Conservation (phyloP, 2,888 invertebrate genomes). For the Yponomeuta malinellus region DNA sequence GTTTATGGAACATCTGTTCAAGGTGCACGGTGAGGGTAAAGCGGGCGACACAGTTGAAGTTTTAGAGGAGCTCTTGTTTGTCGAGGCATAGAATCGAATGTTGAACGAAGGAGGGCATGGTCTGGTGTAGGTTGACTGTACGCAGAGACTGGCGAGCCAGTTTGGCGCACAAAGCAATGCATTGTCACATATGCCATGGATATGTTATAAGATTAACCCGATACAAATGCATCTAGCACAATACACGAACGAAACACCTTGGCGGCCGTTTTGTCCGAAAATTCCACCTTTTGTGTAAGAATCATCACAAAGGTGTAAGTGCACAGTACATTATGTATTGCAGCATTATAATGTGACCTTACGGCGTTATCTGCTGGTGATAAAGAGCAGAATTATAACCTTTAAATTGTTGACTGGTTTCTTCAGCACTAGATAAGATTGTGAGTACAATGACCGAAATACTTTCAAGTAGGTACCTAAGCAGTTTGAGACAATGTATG, state of each 20-base stretch:
- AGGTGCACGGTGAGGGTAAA: slow-evolving; percentile 33
- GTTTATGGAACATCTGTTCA: slow-evolving; percentile 68
- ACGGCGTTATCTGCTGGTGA: slow-evolving; percentile 53
- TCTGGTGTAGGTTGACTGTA: too few species aligned
- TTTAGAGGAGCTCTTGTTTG: too few species aligned
- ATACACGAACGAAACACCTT: slow-evolving; percentile 50
- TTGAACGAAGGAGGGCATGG: too few species aligned
- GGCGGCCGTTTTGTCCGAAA: slow-evolving; percentile 37
- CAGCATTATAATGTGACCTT: slow-evolving; percentile 45
- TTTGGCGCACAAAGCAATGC: slow-evolving; percentile 42
- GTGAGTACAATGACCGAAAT: slow-evolving; percentile 67
- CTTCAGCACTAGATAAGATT: slow-evolving; percentile 48
- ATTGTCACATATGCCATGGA: slow-evolving; percentile 56
- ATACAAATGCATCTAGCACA: slow-evolving; percentile 36
- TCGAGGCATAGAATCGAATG: too few species aligned
- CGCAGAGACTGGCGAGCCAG: slow-evolving; percentile 46
- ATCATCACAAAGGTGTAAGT: slow-evolving; percentile 11
- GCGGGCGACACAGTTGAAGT: too few species aligned
- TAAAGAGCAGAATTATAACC: slow-evolving; percentile 62
- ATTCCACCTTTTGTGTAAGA: slow-evolving; percentile 20
- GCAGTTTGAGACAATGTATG: neutral
- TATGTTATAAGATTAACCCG: slow-evolving; percentile 71
- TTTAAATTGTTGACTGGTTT: slow-evolving; percentile 62
- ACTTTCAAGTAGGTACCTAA: neutral
- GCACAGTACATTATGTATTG: slow-evolving; percentile 21